Evolutionary conservation across 1,140 invertebrate genomes (phyloP).

Genomic region (Hylaeus volcanicus): DNA sequence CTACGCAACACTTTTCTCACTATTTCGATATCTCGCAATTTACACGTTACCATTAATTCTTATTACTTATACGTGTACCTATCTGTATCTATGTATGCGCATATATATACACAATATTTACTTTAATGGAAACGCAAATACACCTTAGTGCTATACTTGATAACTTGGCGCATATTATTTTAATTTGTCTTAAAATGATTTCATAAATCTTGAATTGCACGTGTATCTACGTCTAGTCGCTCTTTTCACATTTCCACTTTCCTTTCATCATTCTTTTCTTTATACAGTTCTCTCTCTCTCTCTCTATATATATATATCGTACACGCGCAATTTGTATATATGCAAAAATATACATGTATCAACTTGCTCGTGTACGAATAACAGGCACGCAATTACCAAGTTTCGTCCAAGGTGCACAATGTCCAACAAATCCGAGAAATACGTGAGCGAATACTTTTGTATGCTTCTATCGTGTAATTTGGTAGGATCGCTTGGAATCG

Average conservation of each 20-base stretch:
- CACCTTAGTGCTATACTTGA: constrained; percentile 8
- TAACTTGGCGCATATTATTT: neutral
- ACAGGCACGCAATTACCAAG: neutral
- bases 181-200: neutral
- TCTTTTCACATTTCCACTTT: neutral
- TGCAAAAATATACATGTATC: neutral
- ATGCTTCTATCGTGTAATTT: neutral
- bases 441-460: too few species aligned
- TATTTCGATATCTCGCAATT: constrained; percentile 25
- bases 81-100: constrained; percentile 36
- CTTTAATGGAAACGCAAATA: constrained; percentile 2
- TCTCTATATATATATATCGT: too few species aligned
- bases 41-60: constrained; percentile 52
- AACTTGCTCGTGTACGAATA: neutral
- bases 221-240: neutral
- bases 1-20: constrained; percentile 37
- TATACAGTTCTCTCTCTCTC: too few species aligned
- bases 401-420: neutral
- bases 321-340: neutral
- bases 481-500: neutral
- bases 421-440: neutral
- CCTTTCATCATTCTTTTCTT: neutral
- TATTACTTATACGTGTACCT: constrained; percentile 37
- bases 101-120: neutral
- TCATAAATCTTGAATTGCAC: constrained; percentile 6